phyloP scores from a whole-genome alignment of 2,113 vertebrate genomes.

The Dolichotis patagonum region DNA sequence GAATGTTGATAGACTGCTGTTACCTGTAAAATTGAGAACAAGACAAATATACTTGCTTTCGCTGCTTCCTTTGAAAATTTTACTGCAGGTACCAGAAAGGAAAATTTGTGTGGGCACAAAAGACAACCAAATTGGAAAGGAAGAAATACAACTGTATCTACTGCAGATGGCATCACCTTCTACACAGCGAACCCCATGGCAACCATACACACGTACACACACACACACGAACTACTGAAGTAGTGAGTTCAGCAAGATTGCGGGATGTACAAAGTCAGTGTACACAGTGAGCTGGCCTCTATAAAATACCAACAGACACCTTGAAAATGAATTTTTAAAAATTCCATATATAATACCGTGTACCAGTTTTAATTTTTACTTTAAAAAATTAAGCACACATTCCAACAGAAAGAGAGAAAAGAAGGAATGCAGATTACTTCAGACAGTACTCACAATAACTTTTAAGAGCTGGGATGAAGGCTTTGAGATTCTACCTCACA shows the following conservation, averaged over 20 bases:
- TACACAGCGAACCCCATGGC: not conserved
- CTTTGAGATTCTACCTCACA: not conserved
- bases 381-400: not conserved
- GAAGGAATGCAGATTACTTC: conserved; percentile 1
- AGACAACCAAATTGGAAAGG: not conserved
- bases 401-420: conserved; percentile 1
- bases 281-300: not conserved
- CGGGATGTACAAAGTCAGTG: not conserved
- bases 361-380: not conserved
- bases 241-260: not conserved
- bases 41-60: not conserved
- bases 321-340: conserved; percentile 7
- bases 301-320: not conserved
- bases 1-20: not conserved
- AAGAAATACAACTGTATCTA: conserved; percentile 5
- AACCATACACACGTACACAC: not conserved
- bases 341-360: not conserved
- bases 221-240: not conserved
- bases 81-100: not conserved
- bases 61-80: not conserved
- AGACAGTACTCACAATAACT: not conserved
- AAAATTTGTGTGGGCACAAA: not conserved
- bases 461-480: not conserved
- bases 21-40: not conserved
- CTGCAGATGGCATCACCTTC: not conserved